A percentile compares a stretch with the other conserved stretches of the same genome.
These are phyloP conservation scores for Potamarius usumacintae DNA, from an alignment of 2,113 vertebrate species.

Conservation along the genomic window DNA sequence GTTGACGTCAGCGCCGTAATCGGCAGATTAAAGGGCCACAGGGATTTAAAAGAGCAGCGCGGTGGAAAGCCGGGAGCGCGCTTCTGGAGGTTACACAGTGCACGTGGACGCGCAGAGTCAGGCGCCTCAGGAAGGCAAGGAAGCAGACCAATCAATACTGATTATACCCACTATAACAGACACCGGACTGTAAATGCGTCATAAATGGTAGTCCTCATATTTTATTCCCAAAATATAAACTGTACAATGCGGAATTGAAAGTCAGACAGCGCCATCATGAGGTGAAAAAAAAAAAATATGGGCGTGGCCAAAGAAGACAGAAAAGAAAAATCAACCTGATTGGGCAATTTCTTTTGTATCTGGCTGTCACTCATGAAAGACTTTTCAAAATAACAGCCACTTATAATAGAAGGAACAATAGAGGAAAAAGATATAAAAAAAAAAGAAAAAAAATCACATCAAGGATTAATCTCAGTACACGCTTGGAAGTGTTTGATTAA, in stretches of 20 bases:
- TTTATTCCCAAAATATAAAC: not conserved
- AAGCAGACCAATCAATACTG: not conserved
- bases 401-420: not conserved
- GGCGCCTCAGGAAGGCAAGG: no score
- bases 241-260: not conserved
- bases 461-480: not conserved
- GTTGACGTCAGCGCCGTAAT: constrained; percentile 81
- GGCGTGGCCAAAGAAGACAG: not conserved
- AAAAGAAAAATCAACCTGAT: not conserved
- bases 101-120: not conserved
- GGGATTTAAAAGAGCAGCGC: constrained; percentile 62
- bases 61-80: constrained; percentile 14
- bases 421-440: no score
- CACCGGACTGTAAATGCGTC: not conserved
- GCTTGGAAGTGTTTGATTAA: not conserved
- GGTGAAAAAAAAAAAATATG: not conserved
- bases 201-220: not conserved
- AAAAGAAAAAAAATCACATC: not conserved
- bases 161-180: not conserved
- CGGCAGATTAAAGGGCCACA: constrained; percentile 72
- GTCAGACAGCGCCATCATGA: constrained; percentile 4
- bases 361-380: not conserved
- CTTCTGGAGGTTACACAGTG: constrained; percentile 24
- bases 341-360: not conserved
- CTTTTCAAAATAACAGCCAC: not conserved